phyloP scores from a whole-genome alignment of 2,113 vertebrate genomes.

The Tetrax tetrax region DNA sequence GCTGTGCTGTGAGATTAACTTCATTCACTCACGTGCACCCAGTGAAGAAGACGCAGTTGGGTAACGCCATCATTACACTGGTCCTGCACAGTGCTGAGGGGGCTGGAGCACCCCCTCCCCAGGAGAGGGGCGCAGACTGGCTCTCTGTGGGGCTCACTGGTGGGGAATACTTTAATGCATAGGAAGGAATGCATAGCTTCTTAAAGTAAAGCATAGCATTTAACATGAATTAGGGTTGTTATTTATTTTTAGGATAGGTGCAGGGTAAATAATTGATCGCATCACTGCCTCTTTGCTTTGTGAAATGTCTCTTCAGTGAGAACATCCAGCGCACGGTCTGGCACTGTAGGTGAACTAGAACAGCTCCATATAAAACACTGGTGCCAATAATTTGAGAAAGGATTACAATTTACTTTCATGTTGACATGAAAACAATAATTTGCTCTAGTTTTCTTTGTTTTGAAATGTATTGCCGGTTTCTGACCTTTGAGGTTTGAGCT shows the following conservation, averaged over 20 bases:
- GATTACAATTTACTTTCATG: background rate
- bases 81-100: background rate
- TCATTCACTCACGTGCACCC: background rate
- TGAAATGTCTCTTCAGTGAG: background rate
- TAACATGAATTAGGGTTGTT: background rate
- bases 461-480: background rate
- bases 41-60: background rate
- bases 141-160: background rate
- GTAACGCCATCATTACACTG: too few species aligned
- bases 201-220: background rate
- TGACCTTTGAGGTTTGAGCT: background rate
- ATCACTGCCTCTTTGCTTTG: background rate
- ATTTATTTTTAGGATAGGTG: background rate
- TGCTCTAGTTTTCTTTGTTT: background rate
- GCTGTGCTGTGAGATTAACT: background rate
- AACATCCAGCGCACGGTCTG: background rate
- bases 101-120: background rate
- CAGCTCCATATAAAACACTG: background rate
- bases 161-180: background rate
- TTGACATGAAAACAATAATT: background rate
- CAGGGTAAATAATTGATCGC: background rate
- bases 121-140: background rate
- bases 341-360: background rate
- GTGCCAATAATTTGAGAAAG: background rate
- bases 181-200: background rate